These are phyloP conservation scores for Phoebastria nigripes DNA, from an alignment of 2,797 vertebrate species.

Conservation along the genomic window DNA sequence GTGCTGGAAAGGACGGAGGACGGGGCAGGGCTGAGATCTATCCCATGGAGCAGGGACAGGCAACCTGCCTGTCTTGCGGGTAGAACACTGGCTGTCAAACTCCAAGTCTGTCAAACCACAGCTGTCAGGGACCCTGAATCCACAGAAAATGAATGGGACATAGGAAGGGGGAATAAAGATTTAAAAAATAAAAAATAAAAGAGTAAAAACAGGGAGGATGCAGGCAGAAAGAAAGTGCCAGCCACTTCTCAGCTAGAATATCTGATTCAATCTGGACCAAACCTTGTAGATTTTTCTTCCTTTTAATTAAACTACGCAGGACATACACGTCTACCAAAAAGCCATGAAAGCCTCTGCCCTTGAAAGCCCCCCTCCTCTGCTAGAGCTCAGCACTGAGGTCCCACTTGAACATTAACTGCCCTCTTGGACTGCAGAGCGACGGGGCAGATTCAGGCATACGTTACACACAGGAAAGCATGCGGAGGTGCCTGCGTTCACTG, in stretches of 20 bases:
- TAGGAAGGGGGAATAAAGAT: neutral
- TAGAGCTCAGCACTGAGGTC: neutral
- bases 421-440: accelerated
- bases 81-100: neutral
- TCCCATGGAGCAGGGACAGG: neutral
- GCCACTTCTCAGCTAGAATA: neutral
- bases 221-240: neutral
- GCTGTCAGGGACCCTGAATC: neutral
- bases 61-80: neutral
- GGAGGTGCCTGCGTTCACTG: neutral
- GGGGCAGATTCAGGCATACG: accelerated
- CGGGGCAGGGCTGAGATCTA: neutral
- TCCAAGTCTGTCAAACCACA: neutral
- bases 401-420: neutral
- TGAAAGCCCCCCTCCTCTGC: neutral
- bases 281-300: neutral
- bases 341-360: neutral
- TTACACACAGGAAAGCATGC: neutral
- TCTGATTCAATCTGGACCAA: neutral
- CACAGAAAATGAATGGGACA: neutral
- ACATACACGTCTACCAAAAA: neutral
- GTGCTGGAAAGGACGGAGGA: neutral
- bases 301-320: neutral
- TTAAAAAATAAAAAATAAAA: accelerated
- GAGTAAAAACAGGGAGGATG: neutral